Percentiles rank a stretch among this genome's conserved stretches.
Evolutionary conservation across 2,888 invertebrate species (phyloP).

Genomic region (Hypena proboscidalis): DNA sequence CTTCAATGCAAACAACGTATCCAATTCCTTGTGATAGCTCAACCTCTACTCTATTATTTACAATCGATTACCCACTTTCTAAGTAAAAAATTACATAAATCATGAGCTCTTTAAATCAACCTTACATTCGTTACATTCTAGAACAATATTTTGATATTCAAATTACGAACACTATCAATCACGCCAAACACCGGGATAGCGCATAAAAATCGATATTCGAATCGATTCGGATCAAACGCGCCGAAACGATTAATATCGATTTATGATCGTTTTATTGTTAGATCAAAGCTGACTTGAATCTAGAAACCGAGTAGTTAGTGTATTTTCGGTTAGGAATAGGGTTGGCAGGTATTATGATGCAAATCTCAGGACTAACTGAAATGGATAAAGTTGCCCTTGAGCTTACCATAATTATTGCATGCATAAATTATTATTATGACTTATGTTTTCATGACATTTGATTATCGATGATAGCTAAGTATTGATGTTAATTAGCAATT

Average conservation of each 20-base stretch:
- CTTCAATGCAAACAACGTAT: neutral
- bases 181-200: conserved; percentile 24
- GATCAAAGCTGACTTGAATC: conserved; percentile 57
- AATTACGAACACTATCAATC: conserved; percentile 30
- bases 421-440: too few species aligned
- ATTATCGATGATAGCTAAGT: too few species aligned
- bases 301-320: conserved; percentile 37
- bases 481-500: too few species aligned
- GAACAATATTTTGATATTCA: conserved; percentile 28
- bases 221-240: conserved; percentile 64
- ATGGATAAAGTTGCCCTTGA: too few species aligned
- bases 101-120: conserved; percentile 18
- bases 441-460: too few species aligned
- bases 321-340: conserved; percentile 27
- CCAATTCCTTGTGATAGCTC: conserved; percentile 6
- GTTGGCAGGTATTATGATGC: conserved; percentile 8
- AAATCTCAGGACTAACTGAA: neutral
- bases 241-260: conserved; percentile 59
- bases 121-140: conserved; percentile 12
- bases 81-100: conserved; percentile 18
- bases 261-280: conserved; percentile 60
- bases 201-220: conserved; percentile 47
- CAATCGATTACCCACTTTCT: conserved; percentile 22
- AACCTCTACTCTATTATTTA: conserved; percentile 10
- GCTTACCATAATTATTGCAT: neutral